These are phyloP conservation scores for Plusia festucae DNA, from an alignment of 2,888 invertebrate species.

Conservation along the genomic window DNA sequence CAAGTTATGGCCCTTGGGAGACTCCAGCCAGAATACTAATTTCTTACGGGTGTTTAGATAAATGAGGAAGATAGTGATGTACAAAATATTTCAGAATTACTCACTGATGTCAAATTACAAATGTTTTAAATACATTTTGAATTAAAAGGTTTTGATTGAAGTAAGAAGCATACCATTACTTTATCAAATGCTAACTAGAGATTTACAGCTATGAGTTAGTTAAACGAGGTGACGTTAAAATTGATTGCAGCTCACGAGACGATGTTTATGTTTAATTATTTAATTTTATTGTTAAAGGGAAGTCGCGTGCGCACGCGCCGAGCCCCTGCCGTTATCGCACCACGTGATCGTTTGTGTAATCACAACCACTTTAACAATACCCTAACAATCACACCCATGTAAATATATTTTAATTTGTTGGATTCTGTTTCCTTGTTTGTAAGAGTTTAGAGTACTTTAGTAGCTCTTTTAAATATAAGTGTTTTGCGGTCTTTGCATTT, in stretches of 20 bases:
- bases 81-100: background rate
- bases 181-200: conserved; percentile 21
- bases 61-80: background rate
- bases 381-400: conserved; percentile 24
- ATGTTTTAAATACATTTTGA: background rate
- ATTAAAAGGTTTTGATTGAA: background rate
- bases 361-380: conserved; percentile 32
- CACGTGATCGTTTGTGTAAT: conserved; percentile 55
- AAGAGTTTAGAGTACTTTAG: background rate
- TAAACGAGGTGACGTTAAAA: conserved; percentile 20
- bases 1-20: conserved; percentile 15
- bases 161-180: background rate
- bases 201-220: conserved; percentile 27
- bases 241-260: conserved; percentile 39
- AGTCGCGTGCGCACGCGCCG: conserved; percentile 41
- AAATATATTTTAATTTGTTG: conserved; percentile 33
- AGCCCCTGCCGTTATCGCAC: conserved; percentile 46
- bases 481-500: too few species aligned
- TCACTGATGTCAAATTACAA: background rate
- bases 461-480: background rate
- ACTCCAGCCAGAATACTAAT: conserved; percentile 7
- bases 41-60: background rate
- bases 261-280: conserved; percentile 42
- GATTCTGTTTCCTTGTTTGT: background rate
- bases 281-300: conserved; percentile 47